Evolutionary conservation across 1,140 invertebrate genomes (phyloP).

Genomic region (Carcinoscorpius rotundicauda): DNA sequence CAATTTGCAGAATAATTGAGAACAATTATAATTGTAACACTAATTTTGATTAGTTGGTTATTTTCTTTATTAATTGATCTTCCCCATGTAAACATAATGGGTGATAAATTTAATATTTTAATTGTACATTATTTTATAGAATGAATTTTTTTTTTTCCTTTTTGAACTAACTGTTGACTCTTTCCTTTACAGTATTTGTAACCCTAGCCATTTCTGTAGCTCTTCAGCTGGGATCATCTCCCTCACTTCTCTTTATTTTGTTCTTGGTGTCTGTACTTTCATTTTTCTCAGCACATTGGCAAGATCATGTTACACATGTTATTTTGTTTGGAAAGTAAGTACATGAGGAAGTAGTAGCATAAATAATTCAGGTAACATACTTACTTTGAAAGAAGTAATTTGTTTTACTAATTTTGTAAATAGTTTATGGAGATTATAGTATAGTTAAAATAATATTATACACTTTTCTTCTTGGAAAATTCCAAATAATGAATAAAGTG

Average conservation of each 20-base stretch:
- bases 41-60: too few species aligned
- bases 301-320: constrained; percentile 22
- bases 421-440: too few species aligned
- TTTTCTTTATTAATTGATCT: too few species aligned
- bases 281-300: constrained; percentile 24
- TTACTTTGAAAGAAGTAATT: too few species aligned
- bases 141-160: constrained; percentile 3
- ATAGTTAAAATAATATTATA: too few species aligned
- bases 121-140: background rate
- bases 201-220: constrained; percentile 16
- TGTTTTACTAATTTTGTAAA: too few species aligned
- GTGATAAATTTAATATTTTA: background rate
- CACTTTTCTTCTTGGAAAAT: too few species aligned
- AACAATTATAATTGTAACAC: too few species aligned
- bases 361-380: too few species aligned
- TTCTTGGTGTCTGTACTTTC: constrained; percentile 16
- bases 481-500: too few species aligned
- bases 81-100: too few species aligned
- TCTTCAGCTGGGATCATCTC: constrained; percentile 13
- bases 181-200: constrained; percentile 20
- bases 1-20: too few species aligned
- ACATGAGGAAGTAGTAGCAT: background rate
- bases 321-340: constrained; percentile 24
- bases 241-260: constrained; percentile 16
- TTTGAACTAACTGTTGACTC: background rate